Evolutionary conservation across 2,888 invertebrate species (phyloP).

Genomic region (Pseudoips prasinana): DNA sequence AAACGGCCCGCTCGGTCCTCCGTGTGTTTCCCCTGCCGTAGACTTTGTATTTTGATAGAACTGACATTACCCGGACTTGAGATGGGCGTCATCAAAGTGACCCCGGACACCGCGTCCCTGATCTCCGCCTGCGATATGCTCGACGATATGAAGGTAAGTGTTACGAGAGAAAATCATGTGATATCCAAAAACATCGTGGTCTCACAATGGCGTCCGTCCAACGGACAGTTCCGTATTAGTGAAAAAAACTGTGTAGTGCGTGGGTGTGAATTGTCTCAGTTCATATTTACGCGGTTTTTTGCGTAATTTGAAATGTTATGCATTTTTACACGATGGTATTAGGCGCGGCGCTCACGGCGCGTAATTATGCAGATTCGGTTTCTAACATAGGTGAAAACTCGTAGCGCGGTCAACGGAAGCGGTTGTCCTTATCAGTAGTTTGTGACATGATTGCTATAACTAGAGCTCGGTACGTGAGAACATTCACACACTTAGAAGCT

Average conservation of each 20-base stretch:
- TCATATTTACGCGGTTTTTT: conserved; percentile 36
- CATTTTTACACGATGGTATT: conserved; percentile 51
- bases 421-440: conserved; percentile 66
- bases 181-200: conserved; percentile 27
- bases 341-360: conserved; percentile 25
- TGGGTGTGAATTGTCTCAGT: conserved; percentile 41
- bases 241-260: conserved; percentile 46
- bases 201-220: conserved; percentile 47
- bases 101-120: conserved; percentile 67
- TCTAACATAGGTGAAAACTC: conserved; percentile 52
- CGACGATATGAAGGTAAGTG: conserved; percentile 77
- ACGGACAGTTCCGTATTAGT: conserved; percentile 47
- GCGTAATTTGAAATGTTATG: conserved; percentile 45
- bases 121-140: conserved; percentile 75
- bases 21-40: conserved; percentile 48
- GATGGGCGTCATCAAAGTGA: conserved; percentile 76
- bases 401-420: conserved; percentile 60
- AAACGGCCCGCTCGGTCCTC: conserved; percentile 61
- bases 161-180: conserved; percentile 42
- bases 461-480: conserved; percentile 57
- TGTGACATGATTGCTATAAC: conserved; percentile 56
- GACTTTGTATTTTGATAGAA: conserved; percentile 16
- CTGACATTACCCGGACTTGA: conserved; percentile 23
- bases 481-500: conserved; percentile 35
- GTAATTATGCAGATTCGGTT: conserved; percentile 36